Conservation (phyloP, 1,140 invertebrate genomes). For the Pseudomyrmex cubaensis region DNA sequence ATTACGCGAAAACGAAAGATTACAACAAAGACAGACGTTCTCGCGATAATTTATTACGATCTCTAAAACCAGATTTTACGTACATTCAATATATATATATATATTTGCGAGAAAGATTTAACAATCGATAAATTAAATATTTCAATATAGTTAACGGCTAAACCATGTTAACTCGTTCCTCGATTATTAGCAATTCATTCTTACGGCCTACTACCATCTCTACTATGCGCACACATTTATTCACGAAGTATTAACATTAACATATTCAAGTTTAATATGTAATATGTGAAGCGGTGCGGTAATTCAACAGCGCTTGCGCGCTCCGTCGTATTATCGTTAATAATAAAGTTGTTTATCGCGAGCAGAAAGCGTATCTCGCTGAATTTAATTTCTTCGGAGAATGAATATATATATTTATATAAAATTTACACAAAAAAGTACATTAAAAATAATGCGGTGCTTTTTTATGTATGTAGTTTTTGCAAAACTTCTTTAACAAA, state of each 20-base stretch:
- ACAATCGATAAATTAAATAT: constrained; percentile 56
- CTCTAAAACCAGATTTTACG: constrained; percentile 7
- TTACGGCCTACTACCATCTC: constrained; percentile 6
- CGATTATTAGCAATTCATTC: constrained; percentile 33
- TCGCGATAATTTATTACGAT: constrained; percentile 21
- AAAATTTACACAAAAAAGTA: not conserved
- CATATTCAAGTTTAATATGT: constrained; percentile 57
- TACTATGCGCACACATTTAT: constrained; percentile 43
- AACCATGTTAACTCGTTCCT: constrained; percentile 37
- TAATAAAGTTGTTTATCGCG: constrained; percentile 15
- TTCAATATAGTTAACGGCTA: constrained; percentile 54
- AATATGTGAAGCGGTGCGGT: constrained; percentile 17
- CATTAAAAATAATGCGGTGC: not conserved
- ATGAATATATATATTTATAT: not conserved
- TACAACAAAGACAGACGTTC: not conserved
- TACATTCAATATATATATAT: not conserved
- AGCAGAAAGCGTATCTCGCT: not conserved
- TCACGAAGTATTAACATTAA: constrained; percentile 50
- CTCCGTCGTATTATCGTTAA: not conserved
- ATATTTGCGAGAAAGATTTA: constrained; percentile 27
- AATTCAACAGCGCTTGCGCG: constrained; percentile 10
- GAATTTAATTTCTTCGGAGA: constrained; percentile 25
- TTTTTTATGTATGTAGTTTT: not conserved
- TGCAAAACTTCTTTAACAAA: constrained; percentile 9
- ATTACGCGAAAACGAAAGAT: constrained; percentile 3